Conservation (phyloP, 2,113 vertebrate species). For the Bostrychus sinensis region DNA sequence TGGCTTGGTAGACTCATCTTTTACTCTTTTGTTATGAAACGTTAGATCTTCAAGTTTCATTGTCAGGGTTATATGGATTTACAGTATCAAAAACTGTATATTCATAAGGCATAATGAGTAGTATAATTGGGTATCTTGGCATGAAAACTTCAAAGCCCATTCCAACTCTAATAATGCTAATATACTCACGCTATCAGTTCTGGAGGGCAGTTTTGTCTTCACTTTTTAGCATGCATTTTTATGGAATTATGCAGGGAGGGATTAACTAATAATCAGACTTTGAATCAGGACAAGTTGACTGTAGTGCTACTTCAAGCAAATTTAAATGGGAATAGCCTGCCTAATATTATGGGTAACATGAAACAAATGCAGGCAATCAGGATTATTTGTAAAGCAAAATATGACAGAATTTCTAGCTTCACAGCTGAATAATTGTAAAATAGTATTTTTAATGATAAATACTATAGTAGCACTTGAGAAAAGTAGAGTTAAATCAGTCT, state of each 20-base stretch:
- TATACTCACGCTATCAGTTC: not conserved
- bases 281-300: not conserved
- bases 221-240: constrained; percentile 4
- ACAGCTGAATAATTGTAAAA: constrained; percentile 22
- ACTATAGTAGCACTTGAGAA: too few species aligned
- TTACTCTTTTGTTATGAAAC: not conserved
- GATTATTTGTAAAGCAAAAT: too few species aligned
- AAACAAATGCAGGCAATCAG: not conserved
- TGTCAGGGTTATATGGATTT: not conserved
- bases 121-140: constrained; percentile 4
- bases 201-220: constrained; percentile 10
- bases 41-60: not conserved
- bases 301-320: not conserved
- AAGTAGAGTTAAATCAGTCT: too few species aligned
- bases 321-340: not conserved
- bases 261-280: constrained; percentile 9
- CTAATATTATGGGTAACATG: not conserved
- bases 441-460: too few species aligned
- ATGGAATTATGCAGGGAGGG: constrained; percentile 1
- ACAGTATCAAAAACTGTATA: constrained; percentile 3
- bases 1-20: not conserved
- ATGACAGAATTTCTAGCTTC: too few species aligned
- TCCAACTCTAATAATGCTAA: constrained; percentile 8
- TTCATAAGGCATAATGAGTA: constrained; percentile 7
- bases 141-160: constrained; percentile 17